Evolutionary conservation across 2,888 invertebrate species (phyloP), one percentile per base, ranked within the genome.

Genomic region (Scaptomyza tumidula): DNA sequence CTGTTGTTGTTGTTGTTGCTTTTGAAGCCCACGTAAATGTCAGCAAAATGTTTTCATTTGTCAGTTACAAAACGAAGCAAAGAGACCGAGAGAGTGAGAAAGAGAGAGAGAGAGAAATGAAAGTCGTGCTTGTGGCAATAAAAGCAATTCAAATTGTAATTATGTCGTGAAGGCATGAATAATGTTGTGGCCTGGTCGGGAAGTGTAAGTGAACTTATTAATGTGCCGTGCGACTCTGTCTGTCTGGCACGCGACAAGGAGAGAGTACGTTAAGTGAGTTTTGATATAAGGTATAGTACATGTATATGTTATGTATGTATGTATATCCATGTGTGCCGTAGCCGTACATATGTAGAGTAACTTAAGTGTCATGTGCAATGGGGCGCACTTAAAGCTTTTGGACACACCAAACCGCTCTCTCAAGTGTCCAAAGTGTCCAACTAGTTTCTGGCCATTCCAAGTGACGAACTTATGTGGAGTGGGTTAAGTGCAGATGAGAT

Each of bases 61-160:
- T 80, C 80, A 80, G 71, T 69, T 71, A 55, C 75, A 79, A 82
- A 81, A 71, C 64, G 71, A 45, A 49, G 60, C 61, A 62, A 63
- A 16, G 41, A 16, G 9, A 6, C 1, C 14, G 37, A 6, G 14
- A 16, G 9, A 6, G 0, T 6, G 37, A 6, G 14, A 16, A 1
- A 0, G 39, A 39, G 39, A 39, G 64, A 44, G 67, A 67, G 63
- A 52, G 68, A 39, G 67, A 61, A 61, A 71, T 58, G 60, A 50
- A 68, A 72, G 56, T 77, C 65, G 65, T 70, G 63, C 63, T 71
- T 53, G 54, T 49, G 80, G 80, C 76, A 74, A 78, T 84, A 84
- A 83, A 84, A 80, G 80, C 83, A 84, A 84, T 84, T 85, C 83
- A 84, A 83, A 84, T 83, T 83, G 83, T 85, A 84, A 84, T 84